phyloP scores from a whole-genome alignment of 2,113 vertebrate genomes.

The Trogon surrucura region DNA sequence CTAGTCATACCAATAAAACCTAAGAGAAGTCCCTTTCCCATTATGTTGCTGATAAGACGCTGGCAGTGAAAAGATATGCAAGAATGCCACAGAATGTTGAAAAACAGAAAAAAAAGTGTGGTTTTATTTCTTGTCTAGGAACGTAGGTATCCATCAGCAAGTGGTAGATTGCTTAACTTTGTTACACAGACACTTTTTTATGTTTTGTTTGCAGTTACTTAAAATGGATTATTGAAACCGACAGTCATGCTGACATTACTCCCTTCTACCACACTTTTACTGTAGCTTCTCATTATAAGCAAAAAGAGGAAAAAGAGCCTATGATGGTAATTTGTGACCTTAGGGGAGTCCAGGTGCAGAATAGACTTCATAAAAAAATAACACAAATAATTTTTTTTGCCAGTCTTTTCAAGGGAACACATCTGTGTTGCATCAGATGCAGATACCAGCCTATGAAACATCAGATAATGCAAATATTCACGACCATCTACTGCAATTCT shows the following conservation, averaged over 20 bases:
- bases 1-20: not conserved
- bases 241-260: not conserved
- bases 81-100: not conserved
- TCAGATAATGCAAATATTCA: constrained; percentile 31
- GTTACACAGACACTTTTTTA: not conserved
- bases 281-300: not conserved
- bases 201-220: not conserved
- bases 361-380: not conserved
- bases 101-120: not conserved
- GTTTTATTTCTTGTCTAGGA: not conserved
- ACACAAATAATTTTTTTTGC: not conserved
- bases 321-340: not conserved
- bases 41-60: not conserved
- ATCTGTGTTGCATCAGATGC: constrained; percentile 30
- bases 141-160: not conserved
- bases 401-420: constrained; percentile 32
- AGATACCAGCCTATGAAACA: not conserved
- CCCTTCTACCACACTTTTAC: not conserved
- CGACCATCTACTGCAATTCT: constrained; percentile 45
- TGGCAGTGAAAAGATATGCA: not conserved
- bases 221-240: not conserved
- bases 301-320: not conserved
- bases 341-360: not conserved
- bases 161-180: not conserved
- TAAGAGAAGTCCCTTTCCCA: not conserved